These are phyloP conservation scores for Euthynnus affinis DNA, from an alignment of 2,797 vertebrate species.

Conservation along the genomic window DNA sequence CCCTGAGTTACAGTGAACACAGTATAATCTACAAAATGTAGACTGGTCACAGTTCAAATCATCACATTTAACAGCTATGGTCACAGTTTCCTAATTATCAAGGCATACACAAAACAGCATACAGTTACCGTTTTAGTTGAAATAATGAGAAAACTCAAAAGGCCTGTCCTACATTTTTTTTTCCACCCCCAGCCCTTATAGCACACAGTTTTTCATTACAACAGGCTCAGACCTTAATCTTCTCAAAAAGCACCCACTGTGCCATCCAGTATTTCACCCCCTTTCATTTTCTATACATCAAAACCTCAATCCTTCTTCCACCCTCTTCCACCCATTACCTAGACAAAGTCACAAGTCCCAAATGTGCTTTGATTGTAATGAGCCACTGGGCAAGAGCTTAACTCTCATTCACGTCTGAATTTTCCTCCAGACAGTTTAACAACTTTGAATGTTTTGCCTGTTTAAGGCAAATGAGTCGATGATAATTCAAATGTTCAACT, in stretches of 20 bases:
- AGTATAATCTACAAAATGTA: slow-evolving; percentile 42
- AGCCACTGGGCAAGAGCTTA: slow-evolving; percentile 48
- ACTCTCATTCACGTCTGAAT: slow-evolving; percentile 22
- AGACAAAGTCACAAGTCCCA: slow-evolving; percentile 50
- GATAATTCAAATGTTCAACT: not conserved
- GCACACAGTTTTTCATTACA: slow-evolving; percentile 66
- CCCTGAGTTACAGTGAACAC: slow-evolving; percentile 67
- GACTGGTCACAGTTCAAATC: slow-evolving; percentile 47
- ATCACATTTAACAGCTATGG: slow-evolving; percentile 40
- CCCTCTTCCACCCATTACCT: slow-evolving; percentile 33
- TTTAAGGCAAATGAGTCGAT: slow-evolving; percentile 7
- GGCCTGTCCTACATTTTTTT: slow-evolving; percentile 42
- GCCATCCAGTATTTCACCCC: slow-evolving; percentile 56
- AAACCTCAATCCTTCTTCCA: slow-evolving; percentile 53
- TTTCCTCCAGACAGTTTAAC: slow-evolving; percentile 22
- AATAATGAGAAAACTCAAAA: slow-evolving; percentile 55
- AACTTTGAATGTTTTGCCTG: slow-evolving; percentile 28
- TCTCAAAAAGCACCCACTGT: slow-evolving; percentile 64
- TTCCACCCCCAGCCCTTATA: slow-evolving; percentile 34
- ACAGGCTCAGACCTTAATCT: slow-evolving; percentile 72
- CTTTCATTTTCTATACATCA: slow-evolving; percentile 58
- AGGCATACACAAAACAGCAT: slow-evolving; percentile 25
- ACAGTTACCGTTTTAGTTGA: slow-evolving; percentile 44
- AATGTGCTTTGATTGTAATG: slow-evolving; percentile 51
- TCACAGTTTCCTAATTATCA: slow-evolving; percentile 61